phyloP scores from a whole-genome alignment of 2,797 vertebrate species.

The Cetoscarus ocellatus region DNA sequence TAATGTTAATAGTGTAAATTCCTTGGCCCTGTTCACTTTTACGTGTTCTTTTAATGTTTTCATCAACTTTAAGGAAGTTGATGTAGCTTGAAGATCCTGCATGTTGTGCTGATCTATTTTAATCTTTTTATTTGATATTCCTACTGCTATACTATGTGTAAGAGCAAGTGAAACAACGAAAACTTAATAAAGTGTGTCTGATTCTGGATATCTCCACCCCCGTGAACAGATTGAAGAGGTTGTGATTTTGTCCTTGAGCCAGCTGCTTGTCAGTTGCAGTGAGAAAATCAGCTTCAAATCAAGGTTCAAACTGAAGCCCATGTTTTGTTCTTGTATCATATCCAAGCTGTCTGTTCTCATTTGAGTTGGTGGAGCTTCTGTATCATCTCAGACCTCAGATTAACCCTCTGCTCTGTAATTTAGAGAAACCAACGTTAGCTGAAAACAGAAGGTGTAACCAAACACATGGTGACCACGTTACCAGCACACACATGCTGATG shows the following conservation, averaged over 20 bases:
- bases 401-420: constrained; percentile 62
- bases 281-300: constrained; percentile 15
- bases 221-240: too few species aligned
- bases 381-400: constrained; percentile 59
- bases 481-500: constrained; percentile 3
- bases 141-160: too few species aligned
- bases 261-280: not conserved
- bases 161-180: too few species aligned
- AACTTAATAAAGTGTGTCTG: too few species aligned
- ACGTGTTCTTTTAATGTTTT: too few species aligned
- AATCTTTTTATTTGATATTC: too few species aligned
- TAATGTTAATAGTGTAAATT: too few species aligned
- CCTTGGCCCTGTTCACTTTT: too few species aligned
- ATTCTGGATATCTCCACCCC: too few species aligned
- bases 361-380: constrained; percentile 47
- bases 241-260: not conserved
- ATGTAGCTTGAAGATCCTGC: too few species aligned
- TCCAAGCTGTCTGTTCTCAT: constrained; percentile 42
- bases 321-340: constrained; percentile 26
- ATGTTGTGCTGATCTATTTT: too few species aligned
- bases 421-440: constrained; percentile 30
- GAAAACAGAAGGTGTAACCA: constrained; percentile 16
- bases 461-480: constrained; percentile 7
- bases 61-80: too few species aligned
- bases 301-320: constrained; percentile 13